Evolutionary conservation across 2,797 vertebrate species (phyloP), one percentile per base, ranked within the genome.

Genomic region (Otus scops): DNA sequence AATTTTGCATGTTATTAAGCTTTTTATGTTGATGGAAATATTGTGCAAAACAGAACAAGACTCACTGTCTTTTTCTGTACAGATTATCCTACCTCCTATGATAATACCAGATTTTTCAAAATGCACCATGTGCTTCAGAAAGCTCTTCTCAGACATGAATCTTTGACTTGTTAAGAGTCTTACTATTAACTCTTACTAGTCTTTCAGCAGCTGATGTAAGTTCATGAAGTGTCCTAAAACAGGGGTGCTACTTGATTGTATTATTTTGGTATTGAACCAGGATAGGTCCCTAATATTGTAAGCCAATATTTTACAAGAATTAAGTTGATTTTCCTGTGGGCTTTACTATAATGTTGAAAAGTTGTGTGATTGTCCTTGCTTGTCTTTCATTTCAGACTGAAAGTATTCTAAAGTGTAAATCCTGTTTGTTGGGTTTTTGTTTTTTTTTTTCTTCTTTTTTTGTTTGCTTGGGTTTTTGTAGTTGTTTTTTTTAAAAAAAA

Each of bases 21-120:
- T 92, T 96, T 95, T 96, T 95, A 83, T 77, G 76, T 95, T 93
- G 67, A 85, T 92, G 77, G 90, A 95, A 88, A 65, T 95, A 70
- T 87, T 95, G 84, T 82, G 93, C 85, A 79, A 91, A 96, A 81
- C 91, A 93, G 91, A 92, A 69, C 26, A 93, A 61, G 93, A 60
- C 89, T 91, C 60, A 18, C 23, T 74, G 91, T 95, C 90, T 95
- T 96, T 83, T 95, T 92, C 88, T 93, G 70, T 93, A 68, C 61
- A 91, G 73, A 92, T 93, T 78, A 89, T 92, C 94, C 94, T 97
- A 92, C 88, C 80, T 97, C 89, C 67, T 95, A 7, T 56, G 92
- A 64, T 91, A 78, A 70, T 89, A 86, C 17, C 79, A 60, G 81
- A 73, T 79, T 95, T 95, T 97, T 93, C 91, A 79, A 82, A 94